Base-by-base conservation (phyloP, 2,888 invertebrate species). In the Coelogynopora nodosa region DNA sequence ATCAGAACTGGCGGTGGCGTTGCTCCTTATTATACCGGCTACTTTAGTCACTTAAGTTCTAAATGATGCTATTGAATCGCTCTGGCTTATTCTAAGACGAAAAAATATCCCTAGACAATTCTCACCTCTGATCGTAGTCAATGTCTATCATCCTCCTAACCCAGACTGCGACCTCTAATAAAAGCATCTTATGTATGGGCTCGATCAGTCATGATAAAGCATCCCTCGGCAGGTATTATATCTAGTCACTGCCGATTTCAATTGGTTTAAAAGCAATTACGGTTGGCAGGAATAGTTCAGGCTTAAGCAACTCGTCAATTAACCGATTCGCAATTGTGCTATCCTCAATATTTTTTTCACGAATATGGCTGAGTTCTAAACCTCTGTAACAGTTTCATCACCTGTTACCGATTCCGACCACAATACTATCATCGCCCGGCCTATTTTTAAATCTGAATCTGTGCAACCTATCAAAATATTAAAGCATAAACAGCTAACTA, bases 71-170 rank as follows among this genome's bases (percentile, higher is more conserved):
- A 74, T 74, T 23, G 74, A 74, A 74, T 74, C 74, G 74, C 74
- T 74, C 18, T 74, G 74, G 74, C 74, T 74, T 74, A 74, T 74
- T 74, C 27, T 74, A 23, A 74, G 74, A 74, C 74, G 18, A 74
- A 74, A 74, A 74, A 74, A 23, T 10, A 10, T 74, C 74, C 74
- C 74, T 26, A 74, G 27, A 74, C 74, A 5, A 74, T 74, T 74
- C 74, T 74, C 74, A 74, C 74, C 74, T 74, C 10, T 74, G 74
- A 74, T 74, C 74, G 23, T 74, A 23, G 74, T 74, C 74, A 74
- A 13, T 74, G 74, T 74, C 74, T 74, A 74, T 26, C 74, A 74
- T 13, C 74, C 74, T 74, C 74, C 74, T 74, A 74, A 74, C 27
- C 23, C 74, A 5, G 49, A 49, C 18, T 49, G 49, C 49, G 49